Percentiles rank a stretch among this genome's conserved stretches.
These are phyloP conservation scores for Platyrinchus mystaceus DNA, from an alignment of 2,797 vertebrate species.

Conservation along the genomic window DNA sequence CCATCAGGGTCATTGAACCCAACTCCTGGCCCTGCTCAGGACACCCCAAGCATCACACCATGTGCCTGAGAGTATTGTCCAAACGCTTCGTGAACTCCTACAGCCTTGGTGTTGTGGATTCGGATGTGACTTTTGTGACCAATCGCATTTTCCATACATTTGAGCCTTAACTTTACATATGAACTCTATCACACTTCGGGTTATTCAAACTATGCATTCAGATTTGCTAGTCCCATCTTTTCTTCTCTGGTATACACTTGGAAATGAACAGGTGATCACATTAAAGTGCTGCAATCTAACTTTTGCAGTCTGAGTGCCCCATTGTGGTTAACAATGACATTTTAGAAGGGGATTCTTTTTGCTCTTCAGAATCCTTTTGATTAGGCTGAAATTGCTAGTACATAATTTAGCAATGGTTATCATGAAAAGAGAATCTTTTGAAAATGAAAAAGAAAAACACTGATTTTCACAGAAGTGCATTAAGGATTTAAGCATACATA, in stretches of 20 bases:
- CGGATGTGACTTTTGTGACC: not conserved
- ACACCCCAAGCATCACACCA: fast-evolving
- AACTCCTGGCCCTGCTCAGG: not conserved
- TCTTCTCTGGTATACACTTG: not conserved
- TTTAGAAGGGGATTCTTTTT: not conserved
- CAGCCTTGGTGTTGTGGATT: not conserved
- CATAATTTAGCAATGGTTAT: conserved; percentile 3
- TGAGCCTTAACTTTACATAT: not conserved
- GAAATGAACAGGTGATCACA: not conserved
- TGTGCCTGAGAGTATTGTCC: not conserved
- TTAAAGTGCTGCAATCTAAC: conserved; percentile 5
- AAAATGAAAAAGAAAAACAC: conserved; percentile 13
- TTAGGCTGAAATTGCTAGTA: conserved; percentile 13
- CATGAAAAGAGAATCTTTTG: not conserved
- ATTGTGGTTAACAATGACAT: conserved; percentile 33
- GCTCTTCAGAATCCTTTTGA: conserved; percentile 37
- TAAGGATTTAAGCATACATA: not conserved
- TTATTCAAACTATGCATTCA: not conserved
- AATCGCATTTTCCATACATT: not conserved
- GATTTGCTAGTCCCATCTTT: not conserved
- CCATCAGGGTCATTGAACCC: not conserved
- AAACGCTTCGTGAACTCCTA: not conserved
- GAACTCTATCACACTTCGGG: not conserved
- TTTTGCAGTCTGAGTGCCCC: not conserved
- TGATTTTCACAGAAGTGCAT: conserved; percentile 24